Evolutionary conservation across 2,113 vertebrate genomes (phyloP).

Genomic region (Oreotrochilus melanogaster): DNA sequence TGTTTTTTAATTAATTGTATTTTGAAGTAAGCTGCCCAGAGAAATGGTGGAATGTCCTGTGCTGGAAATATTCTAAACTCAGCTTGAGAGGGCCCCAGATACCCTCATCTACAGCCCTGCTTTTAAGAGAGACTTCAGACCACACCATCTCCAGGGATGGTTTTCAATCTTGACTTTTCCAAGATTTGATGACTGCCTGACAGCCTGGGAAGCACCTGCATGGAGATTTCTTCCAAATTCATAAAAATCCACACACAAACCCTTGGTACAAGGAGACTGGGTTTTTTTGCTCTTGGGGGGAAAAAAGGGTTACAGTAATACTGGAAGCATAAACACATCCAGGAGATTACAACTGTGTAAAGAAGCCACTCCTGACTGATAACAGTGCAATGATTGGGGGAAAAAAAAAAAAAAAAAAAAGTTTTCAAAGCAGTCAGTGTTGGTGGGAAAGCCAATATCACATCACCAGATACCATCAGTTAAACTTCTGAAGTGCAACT

Average conservation of each 20-base stretch:
- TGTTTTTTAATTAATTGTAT: too few relatives aligned
- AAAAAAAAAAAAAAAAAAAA: not conserved
- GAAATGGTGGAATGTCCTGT: not conserved
- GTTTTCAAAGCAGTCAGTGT: not conserved
- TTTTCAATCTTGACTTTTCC: not conserved
- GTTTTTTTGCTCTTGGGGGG: not conserved
- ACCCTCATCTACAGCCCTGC: not conserved
- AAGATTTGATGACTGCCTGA: not conserved
- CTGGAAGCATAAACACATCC: not conserved
- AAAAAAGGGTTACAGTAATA: not conserved
- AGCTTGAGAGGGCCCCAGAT: not conserved
- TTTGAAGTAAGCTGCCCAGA: not conserved
- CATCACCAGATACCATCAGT: not conserved
- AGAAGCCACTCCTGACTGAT: not conserved
- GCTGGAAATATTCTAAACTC: not conserved
- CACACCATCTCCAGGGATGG: not conserved
- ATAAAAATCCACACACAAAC: not conserved
- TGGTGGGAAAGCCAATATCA: not conserved
- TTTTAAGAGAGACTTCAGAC: not conserved
- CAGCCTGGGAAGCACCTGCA: not conserved
- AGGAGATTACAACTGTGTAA: not conserved
- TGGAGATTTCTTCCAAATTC: rapidly evolving
- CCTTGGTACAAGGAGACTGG: not conserved
- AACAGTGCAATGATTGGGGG: not conserved
- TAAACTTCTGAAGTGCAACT: not conserved